Conservation (phyloP, 1,140 invertebrate species). For the Mercenaria mercenaria region DNA sequence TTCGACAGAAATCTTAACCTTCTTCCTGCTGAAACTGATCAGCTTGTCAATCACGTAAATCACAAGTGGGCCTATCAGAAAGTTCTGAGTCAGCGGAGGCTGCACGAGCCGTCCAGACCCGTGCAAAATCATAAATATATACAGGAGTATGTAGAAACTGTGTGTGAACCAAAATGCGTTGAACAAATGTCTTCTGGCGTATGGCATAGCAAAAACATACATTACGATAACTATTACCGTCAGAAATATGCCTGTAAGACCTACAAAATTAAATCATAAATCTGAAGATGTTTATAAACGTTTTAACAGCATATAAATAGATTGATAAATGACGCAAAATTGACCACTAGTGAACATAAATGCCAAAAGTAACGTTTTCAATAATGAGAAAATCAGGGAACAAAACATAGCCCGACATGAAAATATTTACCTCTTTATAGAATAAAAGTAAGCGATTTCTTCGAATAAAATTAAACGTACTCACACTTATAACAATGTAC, state of each 20-base stretch:
- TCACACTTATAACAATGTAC: too few relatives aligned
- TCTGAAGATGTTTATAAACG: too few relatives aligned
- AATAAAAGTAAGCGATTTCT: too few relatives aligned
- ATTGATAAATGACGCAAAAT: too few relatives aligned
- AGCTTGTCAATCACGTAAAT: slow-evolving; percentile 97
- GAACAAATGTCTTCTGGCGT: slow-evolving; percentile 93
- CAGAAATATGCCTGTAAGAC: slow-evolving; percentile 96
- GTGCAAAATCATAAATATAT: slow-evolving; percentile 96
- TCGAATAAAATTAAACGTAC: too few relatives aligned
- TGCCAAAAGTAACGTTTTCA: too few relatives aligned
- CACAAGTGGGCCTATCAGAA: slow-evolving; percentile 96
- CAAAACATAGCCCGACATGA: too few relatives aligned
- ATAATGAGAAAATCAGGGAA: too few relatives aligned
- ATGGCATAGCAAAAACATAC: slow-evolving; percentile 98
- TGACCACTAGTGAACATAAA: too few relatives aligned
- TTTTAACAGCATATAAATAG: too few relatives aligned
- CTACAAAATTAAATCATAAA: slow-evolving; percentile 87
- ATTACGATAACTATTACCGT: slow-evolving; percentile 98
- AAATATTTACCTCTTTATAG: too few relatives aligned
- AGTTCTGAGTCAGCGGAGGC: slow-evolving; percentile 95
- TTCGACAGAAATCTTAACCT: slow-evolving; percentile 96
- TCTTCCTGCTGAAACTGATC: slow-evolving; percentile 90
- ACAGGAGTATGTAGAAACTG: slow-evolving; percentile 95
- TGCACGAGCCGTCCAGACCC: slow-evolving; percentile 92
- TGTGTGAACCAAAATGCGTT: slow-evolving; percentile 97